phyloP scores from a whole-genome alignment of 2,113 vertebrate species.

The Bos taurus region ARS-UCD2.0 NC_037332.1:97890001-97890500 shows the following conservation, averaged over 20 bases:
- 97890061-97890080: neutral
- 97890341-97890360: neutral
- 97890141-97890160: neutral
- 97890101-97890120: neutral
- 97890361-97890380: neutral
- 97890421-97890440: neutral
- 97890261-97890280: neutral
- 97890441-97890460: neutral
- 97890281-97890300: neutral
- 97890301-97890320: neutral
- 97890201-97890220: neutral
- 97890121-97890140: neutral
- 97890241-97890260: neutral
- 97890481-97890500: neutral
- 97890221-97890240: neutral
- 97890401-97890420: neutral
- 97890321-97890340: neutral
- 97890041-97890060: neutral
- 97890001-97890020: neutral
- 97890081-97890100: neutral
- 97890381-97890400: neutral
- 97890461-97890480: neutral
- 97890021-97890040: slow-evolving; percentile 32
- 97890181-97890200: neutral
- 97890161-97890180: neutral